phyloP scores from a whole-genome alignment of 2,888 invertebrate species.

The Agrilus cyanescens region DNA sequence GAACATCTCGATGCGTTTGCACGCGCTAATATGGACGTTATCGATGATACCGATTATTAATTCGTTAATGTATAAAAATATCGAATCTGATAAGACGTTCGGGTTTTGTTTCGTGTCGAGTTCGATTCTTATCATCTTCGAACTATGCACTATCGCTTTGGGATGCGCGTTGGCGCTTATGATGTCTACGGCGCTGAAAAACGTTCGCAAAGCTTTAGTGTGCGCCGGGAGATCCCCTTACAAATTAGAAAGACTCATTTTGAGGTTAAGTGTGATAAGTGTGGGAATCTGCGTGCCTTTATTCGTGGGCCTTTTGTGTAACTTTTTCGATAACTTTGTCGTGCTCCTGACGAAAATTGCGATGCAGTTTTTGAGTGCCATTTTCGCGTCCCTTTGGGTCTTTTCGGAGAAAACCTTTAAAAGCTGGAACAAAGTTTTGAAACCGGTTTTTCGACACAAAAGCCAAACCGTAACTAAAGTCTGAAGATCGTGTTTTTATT shows the following conservation, averaged over 20 bases:
- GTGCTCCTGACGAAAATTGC: conserved; percentile 23
- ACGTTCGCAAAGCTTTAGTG: conserved; percentile 51
- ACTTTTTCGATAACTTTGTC: conserved; percentile 24
- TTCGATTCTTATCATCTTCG: conserved; percentile 20
- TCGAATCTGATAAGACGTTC: conserved; percentile 68
- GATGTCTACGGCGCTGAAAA: conserved; percentile 64
- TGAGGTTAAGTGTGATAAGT: conserved; percentile 67
- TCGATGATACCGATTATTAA: conserved; percentile 78
- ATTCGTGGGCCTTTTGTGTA: conserved; percentile 56
- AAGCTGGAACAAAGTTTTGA: conserved; percentile 26
- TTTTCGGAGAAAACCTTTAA: conserved; percentile 30
- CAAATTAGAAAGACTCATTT: conserved; percentile 55
- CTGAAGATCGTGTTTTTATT: conserved; percentile 6
- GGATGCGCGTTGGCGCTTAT: conserved; percentile 61
- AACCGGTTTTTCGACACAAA: conserved; percentile 20
- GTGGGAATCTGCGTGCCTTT: conserved; percentile 65
- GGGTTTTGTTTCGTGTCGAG: conserved; percentile 65
- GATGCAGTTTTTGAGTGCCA: conserved; percentile 24
- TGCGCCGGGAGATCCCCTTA: conserved; percentile 45
- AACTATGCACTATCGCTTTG: conserved; percentile 33
- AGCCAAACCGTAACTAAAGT: conserved; percentile 22
- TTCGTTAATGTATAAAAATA: conserved; percentile 64
- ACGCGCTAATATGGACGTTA: conserved; percentile 78
- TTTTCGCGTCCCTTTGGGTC: conserved; percentile 28
- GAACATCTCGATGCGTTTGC: conserved; percentile 73